These are phyloP conservation scores for Lampropteryx suffumata DNA, from an alignment of 2,888 invertebrate genomes.

Conservation along the genomic window DNA sequence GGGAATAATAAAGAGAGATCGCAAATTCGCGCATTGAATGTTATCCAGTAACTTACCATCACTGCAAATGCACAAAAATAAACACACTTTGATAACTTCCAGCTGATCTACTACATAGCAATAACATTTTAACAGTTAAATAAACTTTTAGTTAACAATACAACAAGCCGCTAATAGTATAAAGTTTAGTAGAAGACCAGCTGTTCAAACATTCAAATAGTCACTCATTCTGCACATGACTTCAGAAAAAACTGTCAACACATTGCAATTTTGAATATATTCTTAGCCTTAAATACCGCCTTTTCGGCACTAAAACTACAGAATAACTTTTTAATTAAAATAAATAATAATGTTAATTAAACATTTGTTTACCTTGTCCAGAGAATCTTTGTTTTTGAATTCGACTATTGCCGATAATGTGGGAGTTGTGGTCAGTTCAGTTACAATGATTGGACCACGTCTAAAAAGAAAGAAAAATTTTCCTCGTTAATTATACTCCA, in stretches of 20 bases:
- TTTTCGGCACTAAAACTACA: conserved; percentile 37
- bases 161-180: conserved; percentile 36
- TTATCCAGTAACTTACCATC: conserved; percentile 41
- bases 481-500: conserved; percentile 72
- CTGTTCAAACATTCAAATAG: conserved; percentile 80
- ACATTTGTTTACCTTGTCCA: conserved; percentile 81
- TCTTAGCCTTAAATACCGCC: conserved; percentile 56
- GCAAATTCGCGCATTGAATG: conserved; percentile 5
- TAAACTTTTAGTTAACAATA: conserved; percentile 28
- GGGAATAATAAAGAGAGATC: background rate
- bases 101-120: conserved; percentile 61
- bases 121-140: conserved; percentile 19
- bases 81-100: conserved; percentile 39
- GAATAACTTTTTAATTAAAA: conserved; percentile 39
- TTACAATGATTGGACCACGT: conserved; percentile 83
- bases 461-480: conserved; percentile 81
- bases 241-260: conserved; percentile 44
- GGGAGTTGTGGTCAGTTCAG: conserved; percentile 82
- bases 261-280: conserved; percentile 64
- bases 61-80: conserved; percentile 44
- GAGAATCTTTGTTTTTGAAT: conserved; percentile 83
- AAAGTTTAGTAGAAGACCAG: conserved; percentile 64
- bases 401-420: conserved; percentile 83
- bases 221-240: conserved; percentile 67
- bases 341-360: conserved; percentile 64